These are phyloP conservation scores for Sylvilagus bachmani DNA, from an alignment of 2,113 vertebrate genomes.

Conservation along the genomic window DNA sequence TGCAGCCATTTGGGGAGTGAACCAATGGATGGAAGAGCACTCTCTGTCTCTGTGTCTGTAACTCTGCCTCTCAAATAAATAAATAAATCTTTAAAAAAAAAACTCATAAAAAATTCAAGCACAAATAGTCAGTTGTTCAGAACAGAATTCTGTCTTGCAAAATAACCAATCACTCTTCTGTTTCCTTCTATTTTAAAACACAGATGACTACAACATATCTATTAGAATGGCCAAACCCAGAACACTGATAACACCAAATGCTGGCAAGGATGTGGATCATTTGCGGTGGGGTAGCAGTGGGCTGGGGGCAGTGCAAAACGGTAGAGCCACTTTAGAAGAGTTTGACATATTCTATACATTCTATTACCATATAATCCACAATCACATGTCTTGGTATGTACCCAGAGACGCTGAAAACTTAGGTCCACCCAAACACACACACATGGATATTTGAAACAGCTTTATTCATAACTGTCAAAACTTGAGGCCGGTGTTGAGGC, in stretches of 20 bases:
- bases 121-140: constrained; percentile 39
- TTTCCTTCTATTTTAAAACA: constrained; percentile 13
- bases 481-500: not conserved
- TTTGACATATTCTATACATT: not conserved
- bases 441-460: not conserved
- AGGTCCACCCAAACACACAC: not conserved
- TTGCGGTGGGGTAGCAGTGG: no score
- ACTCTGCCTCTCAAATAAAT: no score
- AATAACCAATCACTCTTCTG: constrained; percentile 28
- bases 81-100: no score
- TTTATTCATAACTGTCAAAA: constrained; percentile 12
- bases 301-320: not conserved
- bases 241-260: not conserved
- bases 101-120: not conserved
- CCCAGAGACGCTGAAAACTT: not conserved
- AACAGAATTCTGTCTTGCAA: constrained; percentile 39
- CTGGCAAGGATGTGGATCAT: not conserved
- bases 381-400: not conserved
- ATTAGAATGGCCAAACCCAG: not conserved
- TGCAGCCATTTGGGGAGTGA: no score
- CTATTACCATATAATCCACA: not conserved
- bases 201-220: not conserved
- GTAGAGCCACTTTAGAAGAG: not conserved
- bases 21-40: no score
- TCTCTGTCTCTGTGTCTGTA: no score